phyloP scores from a whole-genome alignment of 53 echinoderm and acorn worm genomes.

The Temnopleurus reevesii region DNA sequence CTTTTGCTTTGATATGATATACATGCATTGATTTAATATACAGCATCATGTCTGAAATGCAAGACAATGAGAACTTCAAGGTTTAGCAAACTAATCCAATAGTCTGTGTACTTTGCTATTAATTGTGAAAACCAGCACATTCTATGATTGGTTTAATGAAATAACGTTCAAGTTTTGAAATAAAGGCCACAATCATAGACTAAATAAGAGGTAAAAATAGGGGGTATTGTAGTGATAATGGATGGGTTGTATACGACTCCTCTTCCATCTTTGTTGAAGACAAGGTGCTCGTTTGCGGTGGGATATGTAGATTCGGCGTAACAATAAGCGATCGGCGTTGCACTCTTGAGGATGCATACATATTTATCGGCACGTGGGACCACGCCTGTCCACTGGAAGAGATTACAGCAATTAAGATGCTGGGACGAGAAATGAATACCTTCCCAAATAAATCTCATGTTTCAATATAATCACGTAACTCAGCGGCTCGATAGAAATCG shows the following conservation, averaged over 20 bases:
- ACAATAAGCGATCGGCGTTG: neutral
- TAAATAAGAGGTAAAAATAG: no score
- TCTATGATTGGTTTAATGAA: no score
- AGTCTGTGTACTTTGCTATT: no score
- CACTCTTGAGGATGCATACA: neutral
- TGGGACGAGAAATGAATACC: neutral
- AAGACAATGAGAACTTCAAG: no score
- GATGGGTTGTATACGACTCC: neutral
- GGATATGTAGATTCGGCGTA: neutral
- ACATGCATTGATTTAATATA: no score
- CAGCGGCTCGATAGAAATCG: no score
- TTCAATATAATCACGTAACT: neutral
- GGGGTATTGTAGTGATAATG: neutral
- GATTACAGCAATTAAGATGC: neutral
- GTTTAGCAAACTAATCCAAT: no score
- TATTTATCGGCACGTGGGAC: neutral
- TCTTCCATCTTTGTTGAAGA: neutral
- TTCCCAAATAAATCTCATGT: neutral
- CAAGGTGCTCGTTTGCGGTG: neutral
- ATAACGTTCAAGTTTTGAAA: no score
- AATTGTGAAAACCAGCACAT: no score
- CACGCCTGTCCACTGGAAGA: neutral
- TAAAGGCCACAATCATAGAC: no score
- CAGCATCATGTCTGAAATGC: no score
- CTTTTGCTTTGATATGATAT: no score